phyloP scores from a whole-genome alignment of 2,888 invertebrate species.

The Escarpia spicata region DNA sequence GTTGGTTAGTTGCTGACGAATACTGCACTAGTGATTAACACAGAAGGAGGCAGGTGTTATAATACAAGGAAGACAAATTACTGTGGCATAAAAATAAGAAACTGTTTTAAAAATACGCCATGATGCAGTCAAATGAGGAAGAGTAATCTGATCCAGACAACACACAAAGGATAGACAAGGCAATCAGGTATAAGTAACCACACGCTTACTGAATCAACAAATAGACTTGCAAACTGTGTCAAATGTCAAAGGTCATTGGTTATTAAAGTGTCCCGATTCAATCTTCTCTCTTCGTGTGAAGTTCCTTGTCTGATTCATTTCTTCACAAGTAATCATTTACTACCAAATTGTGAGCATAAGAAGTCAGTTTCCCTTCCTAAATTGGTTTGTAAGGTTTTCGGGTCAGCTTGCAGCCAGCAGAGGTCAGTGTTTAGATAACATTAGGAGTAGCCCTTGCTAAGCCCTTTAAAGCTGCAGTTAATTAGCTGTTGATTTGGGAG shows the following conservation, averaged over 20 bases:
- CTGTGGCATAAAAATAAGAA: background rate
- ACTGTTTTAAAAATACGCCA: background rate
- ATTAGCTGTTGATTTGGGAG: too few species aligned
- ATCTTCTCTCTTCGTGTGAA: background rate
- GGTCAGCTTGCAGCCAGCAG: too few species aligned
- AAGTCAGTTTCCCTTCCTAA: too few species aligned
- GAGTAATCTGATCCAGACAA: background rate
- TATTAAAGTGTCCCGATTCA: background rate
- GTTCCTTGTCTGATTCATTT: background rate
- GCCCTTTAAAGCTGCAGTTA: too few species aligned
- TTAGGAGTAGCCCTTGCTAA: too few species aligned
- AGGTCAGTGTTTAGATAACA: too few species aligned
- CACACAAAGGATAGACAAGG: background rate
- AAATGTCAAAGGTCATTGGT: background rate
- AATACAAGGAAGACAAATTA: background rate
- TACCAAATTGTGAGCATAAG: too few species aligned
- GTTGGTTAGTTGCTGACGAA: background rate
- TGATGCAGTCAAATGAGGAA: background rate
- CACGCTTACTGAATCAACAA: background rate
- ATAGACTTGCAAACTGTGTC: background rate
- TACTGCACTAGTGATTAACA: background rate
- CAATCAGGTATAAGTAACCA: background rate
- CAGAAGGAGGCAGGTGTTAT: background rate
- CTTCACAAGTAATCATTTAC: background rate
- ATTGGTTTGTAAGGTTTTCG: too few species aligned